Evolutionary conservation across 2,888 invertebrate species (phyloP).

Genomic region (Drosophila phalerata): DNA sequence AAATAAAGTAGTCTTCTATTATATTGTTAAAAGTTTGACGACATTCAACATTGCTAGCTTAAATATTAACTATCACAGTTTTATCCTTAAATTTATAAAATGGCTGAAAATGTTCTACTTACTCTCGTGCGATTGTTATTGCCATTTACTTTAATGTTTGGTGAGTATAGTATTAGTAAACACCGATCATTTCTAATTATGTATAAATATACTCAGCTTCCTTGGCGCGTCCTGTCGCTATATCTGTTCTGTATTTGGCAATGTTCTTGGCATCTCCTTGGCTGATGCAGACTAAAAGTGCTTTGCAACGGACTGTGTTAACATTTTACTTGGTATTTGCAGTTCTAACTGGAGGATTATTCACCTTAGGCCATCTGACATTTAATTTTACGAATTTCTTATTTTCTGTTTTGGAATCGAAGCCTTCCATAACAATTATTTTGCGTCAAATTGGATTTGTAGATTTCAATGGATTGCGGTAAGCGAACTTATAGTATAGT

Average conservation of each 20-base stretch:
- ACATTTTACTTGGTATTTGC: slow-evolving; percentile 32
- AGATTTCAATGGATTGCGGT: slow-evolving; percentile 43
- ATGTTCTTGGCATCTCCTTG: slow-evolving; percentile 62
- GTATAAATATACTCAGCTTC: slow-evolving; percentile 30
- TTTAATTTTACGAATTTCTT: slow-evolving; percentile 33
- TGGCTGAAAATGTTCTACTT: slow-evolving; percentile 34
- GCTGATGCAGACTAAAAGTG: slow-evolving; percentile 30
- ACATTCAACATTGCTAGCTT: no score
- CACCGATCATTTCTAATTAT: neutral
- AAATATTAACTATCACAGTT: neutral
- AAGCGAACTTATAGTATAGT: neutral
- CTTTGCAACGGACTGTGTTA: neutral
- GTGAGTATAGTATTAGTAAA: slow-evolving; percentile 33
- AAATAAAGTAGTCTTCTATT: neutral
- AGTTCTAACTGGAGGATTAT: slow-evolving; percentile 21
- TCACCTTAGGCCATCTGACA: slow-evolving; percentile 33
- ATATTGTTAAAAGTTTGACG: neutral
- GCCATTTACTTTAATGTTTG: slow-evolving; percentile 47
- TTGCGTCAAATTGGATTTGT: slow-evolving; percentile 58
- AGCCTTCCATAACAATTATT: neutral
- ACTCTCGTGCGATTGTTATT: slow-evolving; percentile 49
- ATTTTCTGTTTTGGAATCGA: neutral
- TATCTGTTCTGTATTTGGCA: slow-evolving; percentile 54
- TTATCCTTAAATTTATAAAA: slow-evolving; percentile 17
- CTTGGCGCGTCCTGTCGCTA: slow-evolving; percentile 47